Evolutionary conservation across 2,113 vertebrate species (phyloP).

Genomic region (Lophotis ruficrista): DNA sequence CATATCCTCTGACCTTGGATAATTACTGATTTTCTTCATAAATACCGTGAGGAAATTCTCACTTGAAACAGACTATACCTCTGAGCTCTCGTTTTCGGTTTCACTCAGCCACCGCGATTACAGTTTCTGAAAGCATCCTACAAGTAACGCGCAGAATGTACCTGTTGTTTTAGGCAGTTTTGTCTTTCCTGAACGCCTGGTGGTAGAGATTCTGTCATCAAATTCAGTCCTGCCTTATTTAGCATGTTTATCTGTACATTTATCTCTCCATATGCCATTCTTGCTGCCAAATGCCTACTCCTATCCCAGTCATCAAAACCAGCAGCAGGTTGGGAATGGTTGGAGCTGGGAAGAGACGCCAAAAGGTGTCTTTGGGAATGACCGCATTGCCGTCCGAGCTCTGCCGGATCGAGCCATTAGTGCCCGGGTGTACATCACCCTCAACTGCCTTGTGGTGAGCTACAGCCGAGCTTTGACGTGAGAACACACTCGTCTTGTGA

Average conservation of each 20-base stretch:
- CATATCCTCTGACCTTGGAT: background rate
- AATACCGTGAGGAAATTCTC: background rate
- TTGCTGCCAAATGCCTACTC: background rate
- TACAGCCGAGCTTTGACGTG: background rate
- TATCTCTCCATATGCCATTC: background rate
- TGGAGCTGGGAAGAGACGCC: background rate
- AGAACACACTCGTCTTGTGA: background rate
- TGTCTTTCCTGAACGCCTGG: background rate
- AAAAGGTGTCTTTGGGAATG: background rate
- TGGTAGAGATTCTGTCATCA: background rate
- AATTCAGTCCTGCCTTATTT: background rate
- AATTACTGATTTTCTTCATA: background rate
- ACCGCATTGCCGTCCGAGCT: accelerated
- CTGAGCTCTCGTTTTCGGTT: background rate
- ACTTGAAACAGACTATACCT: background rate
- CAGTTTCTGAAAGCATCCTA: background rate
- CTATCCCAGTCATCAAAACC: background rate
- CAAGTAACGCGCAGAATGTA: background rate
- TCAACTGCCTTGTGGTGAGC: background rate
- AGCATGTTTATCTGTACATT: background rate
- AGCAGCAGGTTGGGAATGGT: background rate
- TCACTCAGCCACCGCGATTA: background rate
- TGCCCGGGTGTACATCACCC: background rate
- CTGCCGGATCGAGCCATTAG: accelerated
- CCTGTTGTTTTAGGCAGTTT: background rate